These are phyloP conservation scores for Geopemphigus sp. DNA, from an alignment of 1,140 invertebrate species.

Conservation along the genomic window DNA sequence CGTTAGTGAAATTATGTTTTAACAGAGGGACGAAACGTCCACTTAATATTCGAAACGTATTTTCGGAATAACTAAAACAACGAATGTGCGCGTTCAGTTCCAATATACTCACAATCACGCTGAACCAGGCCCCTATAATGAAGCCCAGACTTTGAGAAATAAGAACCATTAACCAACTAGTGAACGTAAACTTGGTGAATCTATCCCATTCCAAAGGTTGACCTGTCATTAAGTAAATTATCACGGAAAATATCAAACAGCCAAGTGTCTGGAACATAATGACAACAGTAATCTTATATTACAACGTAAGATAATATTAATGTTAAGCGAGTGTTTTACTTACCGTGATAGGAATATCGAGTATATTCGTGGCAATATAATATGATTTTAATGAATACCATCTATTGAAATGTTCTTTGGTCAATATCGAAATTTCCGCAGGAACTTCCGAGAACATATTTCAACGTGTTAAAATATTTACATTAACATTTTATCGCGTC, in stretches of 20 bases:
- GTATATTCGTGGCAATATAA: slow-evolving; percentile 81
- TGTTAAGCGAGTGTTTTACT: slow-evolving; percentile 54
- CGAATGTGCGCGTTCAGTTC: no score
- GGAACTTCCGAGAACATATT: slow-evolving; percentile 66
- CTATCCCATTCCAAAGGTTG: slow-evolving; percentile 75
- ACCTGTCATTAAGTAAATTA: slow-evolving; percentile 82
- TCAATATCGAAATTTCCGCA: slow-evolving; percentile 83
- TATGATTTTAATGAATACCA: slow-evolving; percentile 95
- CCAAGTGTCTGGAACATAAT: slow-evolving; percentile 63
- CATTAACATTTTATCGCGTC: no score
- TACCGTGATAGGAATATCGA: slow-evolving; percentile 75
- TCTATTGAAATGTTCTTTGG: slow-evolving; percentile 91
- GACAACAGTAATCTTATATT: neutral
- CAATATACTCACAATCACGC: slow-evolving; percentile 70
- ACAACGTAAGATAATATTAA: neutral
- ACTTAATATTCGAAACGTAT: no score
- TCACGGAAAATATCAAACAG: slow-evolving; percentile 73
- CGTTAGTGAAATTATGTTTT: no score
- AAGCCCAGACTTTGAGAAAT: slow-evolving; percentile 87
- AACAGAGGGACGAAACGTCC: no score
- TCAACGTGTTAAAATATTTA: neutral
- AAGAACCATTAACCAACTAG: slow-evolving; percentile 77
- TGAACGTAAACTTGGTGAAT: slow-evolving; percentile 78
- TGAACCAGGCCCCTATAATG: slow-evolving; percentile 80
- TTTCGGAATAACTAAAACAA: no score